A percentile compares a stretch with the other conserved stretches of the same genome.
Conservation (phyloP, 2,888 invertebrate genomes). For the Hirtodrosophila confusa region DNA sequence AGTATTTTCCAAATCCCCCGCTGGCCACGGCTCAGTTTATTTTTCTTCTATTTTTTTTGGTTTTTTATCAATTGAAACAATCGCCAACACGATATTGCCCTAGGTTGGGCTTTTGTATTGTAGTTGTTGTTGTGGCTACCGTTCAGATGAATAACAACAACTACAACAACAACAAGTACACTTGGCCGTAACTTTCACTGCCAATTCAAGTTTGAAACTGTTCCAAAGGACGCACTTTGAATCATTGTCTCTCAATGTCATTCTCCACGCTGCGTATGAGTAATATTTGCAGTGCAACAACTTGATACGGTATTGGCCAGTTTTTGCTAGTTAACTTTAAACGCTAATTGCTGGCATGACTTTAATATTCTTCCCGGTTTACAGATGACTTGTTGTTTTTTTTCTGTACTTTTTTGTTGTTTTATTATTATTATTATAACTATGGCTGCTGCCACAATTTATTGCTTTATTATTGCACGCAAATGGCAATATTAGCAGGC, state of each 20-base stretch:
- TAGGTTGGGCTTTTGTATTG: slow-evolving; percentile 67
- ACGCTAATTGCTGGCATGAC: slow-evolving; percentile 50
- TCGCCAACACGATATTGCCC: slow-evolving; percentile 79
- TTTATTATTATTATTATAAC: background rate
- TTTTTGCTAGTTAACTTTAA: slow-evolving; percentile 40
- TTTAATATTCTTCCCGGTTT: slow-evolving; percentile 55
- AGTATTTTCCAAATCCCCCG: slow-evolving; percentile 51
- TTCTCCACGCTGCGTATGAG: slow-evolving; percentile 39
- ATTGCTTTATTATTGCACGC: slow-evolving; percentile 71
- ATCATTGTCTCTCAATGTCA: slow-evolving; percentile 43
- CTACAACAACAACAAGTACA: slow-evolving; percentile 26
- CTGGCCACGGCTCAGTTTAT: slow-evolving; percentile 36
- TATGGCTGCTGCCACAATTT: slow-evolving; percentile 53
- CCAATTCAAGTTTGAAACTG: slow-evolving; percentile 53
- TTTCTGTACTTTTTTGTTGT: slow-evolving; percentile 9
- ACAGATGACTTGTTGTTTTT: slow-evolving; percentile 15
- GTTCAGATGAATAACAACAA: slow-evolving; percentile 11
- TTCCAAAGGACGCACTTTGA: slow-evolving; percentile 66
- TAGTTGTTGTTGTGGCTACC: slow-evolving; percentile 25
- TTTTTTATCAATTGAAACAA: slow-evolving; percentile 60
- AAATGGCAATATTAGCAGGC: slow-evolving; percentile 69
- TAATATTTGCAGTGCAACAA: slow-evolving; percentile 13
- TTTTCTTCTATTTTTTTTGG: slow-evolving; percentile 27
- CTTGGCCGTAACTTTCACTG: slow-evolving; percentile 69
- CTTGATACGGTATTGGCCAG: slow-evolving; percentile 20